Evolutionary conservation across 2,797 vertebrate genomes (phyloP).

Genomic region (Lophius americanus): DNA sequence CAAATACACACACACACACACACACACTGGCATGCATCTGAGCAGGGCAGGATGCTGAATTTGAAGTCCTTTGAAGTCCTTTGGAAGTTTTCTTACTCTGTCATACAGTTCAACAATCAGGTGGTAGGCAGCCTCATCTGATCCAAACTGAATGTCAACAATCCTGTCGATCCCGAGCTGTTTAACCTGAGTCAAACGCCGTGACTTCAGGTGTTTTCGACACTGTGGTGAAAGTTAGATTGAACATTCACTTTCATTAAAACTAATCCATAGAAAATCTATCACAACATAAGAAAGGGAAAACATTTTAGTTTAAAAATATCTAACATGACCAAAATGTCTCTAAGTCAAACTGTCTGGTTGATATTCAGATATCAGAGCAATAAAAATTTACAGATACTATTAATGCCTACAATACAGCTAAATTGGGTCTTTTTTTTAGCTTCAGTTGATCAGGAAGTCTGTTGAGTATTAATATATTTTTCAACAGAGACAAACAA

Average conservation of each 20-base stretch:
- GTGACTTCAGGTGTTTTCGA: slow-evolving; percentile 91
- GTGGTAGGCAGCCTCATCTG: slow-evolving; percentile 95
- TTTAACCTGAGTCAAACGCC: slow-evolving; percentile 86
- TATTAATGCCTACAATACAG: too few species aligned
- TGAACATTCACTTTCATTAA: background rate
- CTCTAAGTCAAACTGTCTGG: background rate
- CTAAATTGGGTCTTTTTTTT: too few species aligned
- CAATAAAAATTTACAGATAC: background rate
- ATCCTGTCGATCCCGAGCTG: slow-evolving; percentile 96
- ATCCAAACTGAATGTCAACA: slow-evolving; percentile 97
- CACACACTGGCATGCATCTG: background rate
- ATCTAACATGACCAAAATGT: background rate
- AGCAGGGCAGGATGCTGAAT: background rate
- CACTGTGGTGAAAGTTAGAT: slow-evolving; percentile 79
- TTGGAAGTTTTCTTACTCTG: slow-evolving; percentile 82
- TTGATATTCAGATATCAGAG: background rate
- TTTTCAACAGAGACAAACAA: too few species aligned
- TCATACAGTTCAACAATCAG: slow-evolving; percentile 96
- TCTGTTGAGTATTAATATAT: too few species aligned
- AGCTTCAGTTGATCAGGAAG: too few species aligned
- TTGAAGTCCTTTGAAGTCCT: background rate
- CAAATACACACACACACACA: background rate
- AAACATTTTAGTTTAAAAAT: too few species aligned
- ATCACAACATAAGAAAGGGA: background rate
- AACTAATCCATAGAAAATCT: background rate